Evolutionary conservation across 2,797 vertebrate species (phyloP).

Genomic region (Acanthiza pusilla): DNA sequence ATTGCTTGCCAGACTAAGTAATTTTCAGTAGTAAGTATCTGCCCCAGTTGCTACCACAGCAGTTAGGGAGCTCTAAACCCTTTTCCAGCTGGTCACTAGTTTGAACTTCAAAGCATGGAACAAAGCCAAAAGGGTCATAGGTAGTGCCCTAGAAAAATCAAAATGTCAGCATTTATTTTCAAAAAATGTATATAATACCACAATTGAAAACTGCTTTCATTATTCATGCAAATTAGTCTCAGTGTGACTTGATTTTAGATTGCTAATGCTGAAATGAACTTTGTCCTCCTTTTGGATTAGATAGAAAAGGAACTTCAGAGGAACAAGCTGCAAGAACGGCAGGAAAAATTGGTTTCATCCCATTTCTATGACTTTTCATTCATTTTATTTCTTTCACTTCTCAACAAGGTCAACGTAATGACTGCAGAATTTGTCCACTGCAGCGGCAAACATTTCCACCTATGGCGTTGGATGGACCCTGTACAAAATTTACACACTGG

Average conservation of each 20-base stretch:
- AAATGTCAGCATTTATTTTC: neutral
- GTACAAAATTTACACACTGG: neutral
- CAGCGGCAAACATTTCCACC: neutral
- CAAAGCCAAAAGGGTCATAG: neutral
- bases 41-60: neutral
- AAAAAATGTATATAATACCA: neutral
- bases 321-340: neutral
- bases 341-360: accelerated
- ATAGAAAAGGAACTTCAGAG: neutral
- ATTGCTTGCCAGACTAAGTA: neutral
- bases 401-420: neutral
- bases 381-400: neutral
- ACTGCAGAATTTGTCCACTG: neutral
- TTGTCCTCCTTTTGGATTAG: neutral
- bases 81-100: neutral
- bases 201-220: neutral
- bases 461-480: neutral
- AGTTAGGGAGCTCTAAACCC: neutral
- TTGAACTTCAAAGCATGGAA: neutral
- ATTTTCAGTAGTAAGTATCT: neutral
- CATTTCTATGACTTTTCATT: neutral
- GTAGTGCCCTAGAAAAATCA: neutral
- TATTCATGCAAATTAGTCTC: neutral
- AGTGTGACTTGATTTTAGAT: neutral
- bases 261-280: neutral